Percentiles rank a stretch among this genome's conserved stretches.
These are phyloP conservation scores for Alectoris magna DNA, from an alignment of 2,797 vertebrate species.

Conservation along the genomic window DNA sequence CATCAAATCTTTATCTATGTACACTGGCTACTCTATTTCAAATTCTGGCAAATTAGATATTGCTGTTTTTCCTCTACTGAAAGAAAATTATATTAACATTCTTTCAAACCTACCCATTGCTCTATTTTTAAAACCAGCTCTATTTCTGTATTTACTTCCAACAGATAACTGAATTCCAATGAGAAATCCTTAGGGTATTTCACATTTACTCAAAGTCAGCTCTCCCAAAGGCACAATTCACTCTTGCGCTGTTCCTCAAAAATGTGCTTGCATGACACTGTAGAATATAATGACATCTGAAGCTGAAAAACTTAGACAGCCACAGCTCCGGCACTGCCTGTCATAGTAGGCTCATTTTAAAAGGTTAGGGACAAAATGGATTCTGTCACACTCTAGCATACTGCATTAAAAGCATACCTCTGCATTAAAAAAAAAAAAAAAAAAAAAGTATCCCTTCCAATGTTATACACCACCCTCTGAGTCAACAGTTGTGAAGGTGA, in stretches of 20 bases:
- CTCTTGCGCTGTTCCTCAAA: background rate
- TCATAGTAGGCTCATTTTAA: constrained; percentile 19
- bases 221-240: constrained; percentile 31
- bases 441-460: background rate
- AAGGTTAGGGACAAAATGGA: background rate
- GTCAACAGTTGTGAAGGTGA: background rate
- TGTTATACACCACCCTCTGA: background rate
- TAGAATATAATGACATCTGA: background rate
- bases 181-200: constrained; percentile 31
- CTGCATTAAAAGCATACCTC: background rate
- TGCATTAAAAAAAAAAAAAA: background rate
- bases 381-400: background rate
- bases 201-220: constrained; percentile 11
- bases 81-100: background rate
- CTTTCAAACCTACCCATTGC: background rate
- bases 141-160: constrained; percentile 22
- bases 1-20: background rate
- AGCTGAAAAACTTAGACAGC: constrained; percentile 21
- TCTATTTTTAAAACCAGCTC: background rate
- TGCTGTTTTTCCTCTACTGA: background rate
- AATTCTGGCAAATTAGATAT: background rate
- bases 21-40: background rate
- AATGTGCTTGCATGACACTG: background rate
- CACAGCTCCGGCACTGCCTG: background rate
- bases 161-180: background rate